phyloP scores from a whole-genome alignment of 2,888 invertebrate species.

The Exocentrus adspersus region DNA sequence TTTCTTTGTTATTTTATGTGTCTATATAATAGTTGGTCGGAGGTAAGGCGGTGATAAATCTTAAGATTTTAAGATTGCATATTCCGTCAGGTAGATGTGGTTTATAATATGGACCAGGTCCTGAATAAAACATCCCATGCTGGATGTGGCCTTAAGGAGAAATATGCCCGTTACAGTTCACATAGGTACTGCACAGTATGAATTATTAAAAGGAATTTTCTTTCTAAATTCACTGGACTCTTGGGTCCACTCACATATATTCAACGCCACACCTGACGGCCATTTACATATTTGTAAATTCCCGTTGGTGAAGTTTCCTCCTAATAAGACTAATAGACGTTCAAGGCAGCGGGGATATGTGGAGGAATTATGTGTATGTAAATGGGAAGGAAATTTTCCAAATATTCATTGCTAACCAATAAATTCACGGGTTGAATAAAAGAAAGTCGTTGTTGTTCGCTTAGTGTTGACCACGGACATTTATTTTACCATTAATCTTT shows the following conservation, averaged over 20 bases:
- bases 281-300: constrained; percentile 4
- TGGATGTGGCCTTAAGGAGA: constrained; percentile 4
- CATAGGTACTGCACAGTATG: constrained; percentile 1
- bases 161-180: not conserved
- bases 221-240: constrained; percentile 8
- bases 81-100: not conserved
- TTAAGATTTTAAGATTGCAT: not conserved
- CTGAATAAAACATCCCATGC: not conserved
- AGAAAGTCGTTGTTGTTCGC: not conserved
- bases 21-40: too few relatives aligned
- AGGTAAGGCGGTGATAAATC: too few relatives aligned
- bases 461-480: not conserved
- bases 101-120: not conserved
- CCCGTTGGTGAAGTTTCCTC: not conserved
- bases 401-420: too few relatives aligned
- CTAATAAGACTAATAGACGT: not conserved
- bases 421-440: too few relatives aligned
- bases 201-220: constrained; percentile 7
- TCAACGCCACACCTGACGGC: not conserved
- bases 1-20: too few relatives aligned
- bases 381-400: too few relatives aligned
- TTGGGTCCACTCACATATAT: not conserved
- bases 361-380: too few relatives aligned
- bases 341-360: too few relatives aligned
- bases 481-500: not conserved